Percentiles rank a stretch among this genome's conserved stretches.
phyloP scores from a whole-genome alignment of 2,888 invertebrate genomes.

The Trilocha varians region DNA sequence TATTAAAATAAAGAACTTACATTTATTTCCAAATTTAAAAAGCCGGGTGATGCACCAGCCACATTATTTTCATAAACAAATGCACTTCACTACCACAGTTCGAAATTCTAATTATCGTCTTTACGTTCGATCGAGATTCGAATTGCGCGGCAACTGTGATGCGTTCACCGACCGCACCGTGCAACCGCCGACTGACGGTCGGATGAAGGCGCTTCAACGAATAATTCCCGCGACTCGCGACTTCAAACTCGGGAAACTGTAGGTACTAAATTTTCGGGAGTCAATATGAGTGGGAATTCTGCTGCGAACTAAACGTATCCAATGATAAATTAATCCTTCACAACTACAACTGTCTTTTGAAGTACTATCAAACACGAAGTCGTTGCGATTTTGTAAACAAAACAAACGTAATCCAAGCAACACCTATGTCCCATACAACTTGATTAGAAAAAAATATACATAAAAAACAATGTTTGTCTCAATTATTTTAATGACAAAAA shows the following conservation, averaged over 20 bases:
- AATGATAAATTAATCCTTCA: too few species aligned
- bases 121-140: slow-evolving; percentile 32
- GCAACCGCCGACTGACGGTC: slow-evolving; percentile 34
- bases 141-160: slow-evolving; percentile 25
- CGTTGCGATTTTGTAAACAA: neutral
- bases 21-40: slow-evolving; percentile 1
- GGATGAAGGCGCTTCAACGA: neutral
- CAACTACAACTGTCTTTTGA: neutral
- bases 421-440: too few species aligned
- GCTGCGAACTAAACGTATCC: too few species aligned
- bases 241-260: too few species aligned
- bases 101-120: slow-evolving; percentile 16
- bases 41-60: slow-evolving; percentile 1
- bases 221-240: slow-evolving; percentile 6
- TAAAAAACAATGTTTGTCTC: neutral
- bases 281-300: slow-evolving; percentile 17
- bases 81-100: slow-evolving; percentile 7
- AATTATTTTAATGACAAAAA: neutral
- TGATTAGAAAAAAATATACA: neutral
- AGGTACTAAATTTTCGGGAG: too few species aligned
- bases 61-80: slow-evolving; percentile 2
- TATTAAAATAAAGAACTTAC: slow-evolving; percentile 1
- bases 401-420: too few species aligned
- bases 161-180: slow-evolving; percentile 34
- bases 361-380: neutral